Conservation (phyloP, 2,113 vertebrate species). For the Uria aalge region DNA sequence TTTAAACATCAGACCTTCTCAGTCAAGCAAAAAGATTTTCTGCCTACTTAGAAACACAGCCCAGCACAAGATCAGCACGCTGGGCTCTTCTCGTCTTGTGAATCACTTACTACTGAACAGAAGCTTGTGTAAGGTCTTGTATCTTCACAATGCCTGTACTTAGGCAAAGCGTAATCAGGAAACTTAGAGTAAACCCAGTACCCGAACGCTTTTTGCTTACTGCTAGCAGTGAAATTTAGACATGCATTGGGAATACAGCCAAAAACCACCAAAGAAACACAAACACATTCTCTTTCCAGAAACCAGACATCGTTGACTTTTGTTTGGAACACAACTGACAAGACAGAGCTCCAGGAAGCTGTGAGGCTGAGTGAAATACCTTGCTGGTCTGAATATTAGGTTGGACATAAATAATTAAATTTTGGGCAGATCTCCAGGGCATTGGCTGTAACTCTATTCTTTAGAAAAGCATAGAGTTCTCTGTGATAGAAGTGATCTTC, state of each 20-base stretch:
- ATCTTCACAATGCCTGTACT: neutral
- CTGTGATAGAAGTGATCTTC: neutral
- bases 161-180: neutral
- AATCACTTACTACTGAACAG: neutral
- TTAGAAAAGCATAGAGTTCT: neutral
- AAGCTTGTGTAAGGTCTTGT: neutral
- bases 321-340: neutral
- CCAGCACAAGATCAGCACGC: neutral
- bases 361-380: neutral
- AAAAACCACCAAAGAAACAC: neutral
- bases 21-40: neutral
- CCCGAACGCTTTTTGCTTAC: neutral
- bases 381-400: neutral
- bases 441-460: neutral
- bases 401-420: neutral
- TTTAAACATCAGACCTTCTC: neutral
- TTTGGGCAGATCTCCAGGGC: neutral
- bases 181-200: neutral
- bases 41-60: neutral
- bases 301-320: neutral
- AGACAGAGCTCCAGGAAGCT: neutral
- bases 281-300: neutral
- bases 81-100: neutral
- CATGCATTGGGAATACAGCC: neutral
- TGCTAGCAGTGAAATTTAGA: neutral